Conservation (phyloP, 2,888 invertebrate species). For the Eurytoma californica region DNA sequence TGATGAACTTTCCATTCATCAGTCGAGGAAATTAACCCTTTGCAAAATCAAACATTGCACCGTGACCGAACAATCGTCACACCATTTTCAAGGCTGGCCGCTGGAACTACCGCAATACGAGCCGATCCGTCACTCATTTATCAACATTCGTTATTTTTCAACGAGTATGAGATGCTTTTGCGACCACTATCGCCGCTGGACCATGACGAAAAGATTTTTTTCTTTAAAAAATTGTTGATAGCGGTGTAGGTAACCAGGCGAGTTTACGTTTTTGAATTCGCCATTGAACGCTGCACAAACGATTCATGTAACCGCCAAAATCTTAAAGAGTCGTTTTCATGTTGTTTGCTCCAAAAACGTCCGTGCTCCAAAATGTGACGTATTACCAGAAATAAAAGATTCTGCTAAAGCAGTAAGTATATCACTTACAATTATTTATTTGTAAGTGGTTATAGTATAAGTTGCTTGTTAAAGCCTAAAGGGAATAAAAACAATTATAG, state of each 20-base stretch:
- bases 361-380: neutral
- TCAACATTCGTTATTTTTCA: too few relatives aligned
- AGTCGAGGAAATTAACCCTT: constrained; percentile 16
- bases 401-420: too few relatives aligned
- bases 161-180: too few relatives aligned
- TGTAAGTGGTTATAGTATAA: neutral
- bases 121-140: too few relatives aligned
- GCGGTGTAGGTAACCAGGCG: neutral
- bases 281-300: constrained; percentile 32
- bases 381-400: neutral
- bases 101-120: too few relatives aligned
- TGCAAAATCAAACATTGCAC: constrained; percentile 32
- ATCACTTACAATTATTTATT: too few relatives aligned
- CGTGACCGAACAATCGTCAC: neutral
- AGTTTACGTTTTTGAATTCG: constrained; percentile 52
- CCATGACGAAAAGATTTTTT: constrained; percentile 20
- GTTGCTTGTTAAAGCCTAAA: neutral
- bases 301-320: constrained; percentile 55
- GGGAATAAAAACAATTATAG: too few relatives aligned
- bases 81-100: neutral
- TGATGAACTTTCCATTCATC: constrained; percentile 35
- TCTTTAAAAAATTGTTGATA: neutral
- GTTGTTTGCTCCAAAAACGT: neutral
- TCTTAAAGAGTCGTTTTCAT: constrained; percentile 32
- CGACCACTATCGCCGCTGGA: neutral